Evolutionary conservation across 2,888 invertebrate genomes (phyloP).

Genomic region (Heliconius hortense): DNA sequence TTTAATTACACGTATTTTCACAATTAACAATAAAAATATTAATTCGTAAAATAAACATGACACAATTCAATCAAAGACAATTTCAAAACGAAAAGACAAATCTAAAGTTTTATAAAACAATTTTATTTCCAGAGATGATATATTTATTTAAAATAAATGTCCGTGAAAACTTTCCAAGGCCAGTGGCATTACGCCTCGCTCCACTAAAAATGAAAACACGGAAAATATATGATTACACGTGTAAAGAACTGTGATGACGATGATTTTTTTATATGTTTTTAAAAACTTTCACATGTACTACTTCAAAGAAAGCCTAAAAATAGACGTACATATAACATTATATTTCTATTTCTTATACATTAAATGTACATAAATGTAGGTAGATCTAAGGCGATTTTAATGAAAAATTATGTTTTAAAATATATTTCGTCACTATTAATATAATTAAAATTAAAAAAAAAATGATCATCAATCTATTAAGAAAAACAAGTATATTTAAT

Average conservation of each 20-base stretch:
- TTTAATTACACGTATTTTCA: background rate
- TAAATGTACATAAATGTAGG: too few species aligned
- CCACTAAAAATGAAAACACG: constrained; percentile 37
- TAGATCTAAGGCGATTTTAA: background rate
- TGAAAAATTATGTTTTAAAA: background rate
- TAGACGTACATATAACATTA: too few species aligned
- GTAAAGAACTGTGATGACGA: constrained; percentile 27
- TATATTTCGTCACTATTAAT: background rate
- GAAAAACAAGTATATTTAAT: background rate
- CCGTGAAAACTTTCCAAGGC: constrained; percentile 48
- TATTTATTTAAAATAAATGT: constrained; percentile 47
- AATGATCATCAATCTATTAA: background rate
- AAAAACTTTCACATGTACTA: background rate
- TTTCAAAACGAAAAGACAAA: background rate
- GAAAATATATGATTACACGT: constrained; percentile 39
- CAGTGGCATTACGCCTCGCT: constrained; percentile 35
- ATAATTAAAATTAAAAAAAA: background rate
- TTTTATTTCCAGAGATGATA: constrained; percentile 50
- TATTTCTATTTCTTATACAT: too few species aligned
- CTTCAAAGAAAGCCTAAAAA: background rate
- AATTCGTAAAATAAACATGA: background rate
- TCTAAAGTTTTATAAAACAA: background rate
- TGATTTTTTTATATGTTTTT: background rate
- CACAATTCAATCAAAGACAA: too few species aligned
- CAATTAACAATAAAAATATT: background rate